Conservation (phyloP, 2,113 vertebrate genomes). For the Malurus melanocephalus region DNA sequence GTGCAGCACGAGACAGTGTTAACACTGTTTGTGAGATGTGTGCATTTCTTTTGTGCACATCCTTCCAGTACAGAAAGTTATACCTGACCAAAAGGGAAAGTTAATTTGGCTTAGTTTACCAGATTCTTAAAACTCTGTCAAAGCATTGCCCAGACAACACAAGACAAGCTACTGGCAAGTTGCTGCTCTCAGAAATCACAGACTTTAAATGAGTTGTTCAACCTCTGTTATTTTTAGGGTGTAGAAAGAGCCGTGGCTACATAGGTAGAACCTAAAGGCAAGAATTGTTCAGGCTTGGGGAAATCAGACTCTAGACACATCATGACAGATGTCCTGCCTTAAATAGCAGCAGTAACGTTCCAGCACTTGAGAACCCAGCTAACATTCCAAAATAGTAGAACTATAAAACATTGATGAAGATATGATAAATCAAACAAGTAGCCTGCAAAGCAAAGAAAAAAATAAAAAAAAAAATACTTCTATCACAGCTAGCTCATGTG, state of each 20-base stretch:
- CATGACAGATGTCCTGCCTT: slow-evolving; percentile 50
- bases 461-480: background rate
- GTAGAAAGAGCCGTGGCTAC: background rate
- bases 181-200: background rate
- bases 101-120: background rate
- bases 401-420: slow-evolving; percentile 22
- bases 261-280: slow-evolving; percentile 31
- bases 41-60: background rate
- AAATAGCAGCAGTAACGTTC: slow-evolving; percentile 47
- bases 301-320: slow-evolving; percentile 48
- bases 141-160: background rate
- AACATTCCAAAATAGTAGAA: slow-evolving; percentile 35
- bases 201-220: background rate
- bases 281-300: slow-evolving; percentile 38
- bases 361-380: slow-evolving; percentile 11
- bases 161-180: background rate
- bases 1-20: background rate
- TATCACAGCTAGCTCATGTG: background rate
- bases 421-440: background rate
- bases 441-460: background rate
- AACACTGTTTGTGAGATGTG: background rate
- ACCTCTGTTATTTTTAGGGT: background rate
- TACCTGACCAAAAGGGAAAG: background rate
- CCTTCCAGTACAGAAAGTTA: background rate
- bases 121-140: background rate